phyloP scores from a whole-genome alignment of 1,140 invertebrate species.

The Diabrotica virgifera region DNA sequence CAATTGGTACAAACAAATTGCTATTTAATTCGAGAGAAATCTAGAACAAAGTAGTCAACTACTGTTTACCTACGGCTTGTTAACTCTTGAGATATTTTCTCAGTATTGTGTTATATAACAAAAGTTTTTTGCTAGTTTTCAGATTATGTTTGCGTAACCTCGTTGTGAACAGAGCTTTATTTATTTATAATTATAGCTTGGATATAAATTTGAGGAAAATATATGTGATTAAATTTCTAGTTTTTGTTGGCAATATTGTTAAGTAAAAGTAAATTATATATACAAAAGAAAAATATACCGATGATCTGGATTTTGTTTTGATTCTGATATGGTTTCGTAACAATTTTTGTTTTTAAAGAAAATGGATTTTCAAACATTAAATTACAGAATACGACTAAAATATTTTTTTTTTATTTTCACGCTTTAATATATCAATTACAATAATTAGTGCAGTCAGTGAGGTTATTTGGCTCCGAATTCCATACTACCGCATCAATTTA shows the following conservation, averaged over 20 bases:
- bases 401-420: too few relatives aligned
- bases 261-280: slow-evolving; percentile 1
- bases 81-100: not conserved
- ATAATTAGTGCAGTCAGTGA: too few relatives aligned
- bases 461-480: too few relatives aligned
- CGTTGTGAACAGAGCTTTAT: not conserved
- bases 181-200: slow-evolving; percentile 1
- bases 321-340: too few relatives aligned
- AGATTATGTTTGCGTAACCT: not conserved
- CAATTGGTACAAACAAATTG: not conserved
- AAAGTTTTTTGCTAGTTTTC: not conserved
- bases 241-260: not conserved
- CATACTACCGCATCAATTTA: too few relatives aligned
- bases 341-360: too few relatives aligned
- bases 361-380: too few relatives aligned
- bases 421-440: too few relatives aligned
- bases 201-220: not conserved
- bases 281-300: not conserved
- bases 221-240: slow-evolving; percentile 1
- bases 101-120: not conserved
- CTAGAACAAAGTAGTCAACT: not conserved
- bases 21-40: not conserved
- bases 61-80: not conserved
- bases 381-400: too few relatives aligned
- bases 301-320: too few relatives aligned